Base-by-base conservation (phyloP, 1,140 invertebrate species). In the Maniola jurtina region DNA sequence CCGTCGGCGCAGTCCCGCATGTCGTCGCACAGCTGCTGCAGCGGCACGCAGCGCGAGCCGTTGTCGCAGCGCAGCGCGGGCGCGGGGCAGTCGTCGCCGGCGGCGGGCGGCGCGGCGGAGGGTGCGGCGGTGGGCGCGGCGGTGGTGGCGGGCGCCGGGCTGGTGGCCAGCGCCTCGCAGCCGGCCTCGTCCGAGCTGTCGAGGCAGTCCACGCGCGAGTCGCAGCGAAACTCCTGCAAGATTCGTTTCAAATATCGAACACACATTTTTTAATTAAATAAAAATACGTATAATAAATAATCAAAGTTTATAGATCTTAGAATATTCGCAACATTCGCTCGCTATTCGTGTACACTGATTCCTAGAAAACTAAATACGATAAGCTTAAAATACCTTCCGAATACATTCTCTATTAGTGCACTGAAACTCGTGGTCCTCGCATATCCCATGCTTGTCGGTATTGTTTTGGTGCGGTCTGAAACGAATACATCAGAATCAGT, bases 1-100 rank as follows among this genome's bases (percentile, higher is more conserved):
- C 93, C 93, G 84, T 97, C 96, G 11, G 86, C 74, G 83, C 96
- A 97, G 84, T 97, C 94, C 14, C 84, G 79, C 11, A 80, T 81
- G 0, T 89, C 92, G 83, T 96, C 94, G 81, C 96, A 97, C 4
- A 96, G 90, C 76, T 93, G 91, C 40, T 86, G 83, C 5, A 93
- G 92, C 25, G 92, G 84, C 47, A 96, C 92, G 87, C 96, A 97
- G 58, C 92, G 91, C 25, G 93, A 94, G 56, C 86, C 84, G 70
- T 94, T 94, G 77, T 95, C 94, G 81, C 95, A 96, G 14, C 91
- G 66, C 35, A 93, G 89, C 74, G 92, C 91, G 0, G 95, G 95
- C 79, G 93, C 84, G 54, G 91, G 84, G 78, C 95, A 96, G 11
- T 80, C 68, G 15, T 67, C 62, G 2, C 71, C 13, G 10, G 42